These are phyloP conservation scores for Neolamprologus hecqui DNA, from an alignment of 2,113 vertebrate genomes.

Conservation along the genomic window DNA sequence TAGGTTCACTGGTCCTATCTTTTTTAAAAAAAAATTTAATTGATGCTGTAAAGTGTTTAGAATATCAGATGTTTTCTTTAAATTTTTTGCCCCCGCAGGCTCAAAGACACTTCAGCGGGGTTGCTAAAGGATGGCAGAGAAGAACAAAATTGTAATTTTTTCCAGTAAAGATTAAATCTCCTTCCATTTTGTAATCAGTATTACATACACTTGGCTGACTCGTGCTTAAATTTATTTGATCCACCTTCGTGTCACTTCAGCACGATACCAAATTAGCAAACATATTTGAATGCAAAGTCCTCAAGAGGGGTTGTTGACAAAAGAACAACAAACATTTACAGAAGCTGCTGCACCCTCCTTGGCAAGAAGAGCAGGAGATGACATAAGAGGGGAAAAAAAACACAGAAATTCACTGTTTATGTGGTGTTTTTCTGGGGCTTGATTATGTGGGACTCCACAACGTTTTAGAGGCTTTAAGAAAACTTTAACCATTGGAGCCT, in stretches of 20 bases:
- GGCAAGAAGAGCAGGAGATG: slow-evolving; percentile 34
- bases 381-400: slow-evolving; percentile 39
- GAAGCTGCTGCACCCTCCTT: slow-evolving; percentile 52
- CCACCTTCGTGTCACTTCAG: background rate
- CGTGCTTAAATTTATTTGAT: background rate
- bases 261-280: slow-evolving; percentile 24
- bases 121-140: background rate
- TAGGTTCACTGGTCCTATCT: background rate
- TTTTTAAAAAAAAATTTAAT: fast-evolving
- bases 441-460: slow-evolving; percentile 44
- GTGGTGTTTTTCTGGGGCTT: slow-evolving; percentile 51
- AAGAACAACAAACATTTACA: slow-evolving; percentile 68
- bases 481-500: slow-evolving; percentile 32
- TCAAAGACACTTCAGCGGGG: background rate
- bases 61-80: background rate
- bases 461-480: slow-evolving; percentile 45
- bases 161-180: background rate
- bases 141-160: background rate
- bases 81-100: background rate
- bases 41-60: background rate
- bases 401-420: slow-evolving; percentile 56
- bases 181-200: background rate
- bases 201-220: background rate
- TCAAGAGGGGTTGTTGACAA: slow-evolving; percentile 43
- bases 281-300: slow-evolving; percentile 7